Base-by-base conservation (phyloP, 2,888 invertebrate genomes). In the Chymomyza fuscimana region DNA sequence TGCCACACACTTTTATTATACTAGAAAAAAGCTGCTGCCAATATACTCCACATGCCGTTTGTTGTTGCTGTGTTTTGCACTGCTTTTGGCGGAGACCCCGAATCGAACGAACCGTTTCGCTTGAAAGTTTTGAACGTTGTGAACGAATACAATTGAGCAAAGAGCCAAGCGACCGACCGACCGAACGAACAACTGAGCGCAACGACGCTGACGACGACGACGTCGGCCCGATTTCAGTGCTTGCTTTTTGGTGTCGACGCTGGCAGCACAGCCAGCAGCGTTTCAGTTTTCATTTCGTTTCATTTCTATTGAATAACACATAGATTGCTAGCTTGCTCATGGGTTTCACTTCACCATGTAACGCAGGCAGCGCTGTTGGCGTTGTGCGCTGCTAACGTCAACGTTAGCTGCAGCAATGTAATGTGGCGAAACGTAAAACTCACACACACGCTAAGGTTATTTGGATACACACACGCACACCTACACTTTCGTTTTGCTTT, bases 71-170 rank as follows among this genome's bases (percentile, higher is more conserved):
- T 4, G 63, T 9, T 63, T 61, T 36, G 61, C 22, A 72, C 73
- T 69, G 73, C 70, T 72, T 32, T 66, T 69, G 36, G 16, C 56
- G 59, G 69, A 61, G 79, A 82, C 77, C 63, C 73, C 75, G 71
- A 76, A 86, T 75, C 75, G 71, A 77, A 86, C 80, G 82, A 90
- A 80, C 88, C 89, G 81, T 83, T 82, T 78, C 84, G 83, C 78
- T 83, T 85, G 85, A 86, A 90, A 89, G 90, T 90, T 87, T 81
- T 46, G 40, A 46, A 46, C 40, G 40, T 46, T 46, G 40, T 46
- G 40, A 46, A 12, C 40, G 40, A 10, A 46, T 10, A 10, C 10
- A 46, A 79, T 73, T 70, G 80, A 81, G 77, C 73, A 70, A 74
- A 71, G 67, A 58, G 68, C 70, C 79, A 74, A 76, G 52, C 70